Conservation (phyloP, 2,888 invertebrate species). For the Tineola bisselliella region DNA sequence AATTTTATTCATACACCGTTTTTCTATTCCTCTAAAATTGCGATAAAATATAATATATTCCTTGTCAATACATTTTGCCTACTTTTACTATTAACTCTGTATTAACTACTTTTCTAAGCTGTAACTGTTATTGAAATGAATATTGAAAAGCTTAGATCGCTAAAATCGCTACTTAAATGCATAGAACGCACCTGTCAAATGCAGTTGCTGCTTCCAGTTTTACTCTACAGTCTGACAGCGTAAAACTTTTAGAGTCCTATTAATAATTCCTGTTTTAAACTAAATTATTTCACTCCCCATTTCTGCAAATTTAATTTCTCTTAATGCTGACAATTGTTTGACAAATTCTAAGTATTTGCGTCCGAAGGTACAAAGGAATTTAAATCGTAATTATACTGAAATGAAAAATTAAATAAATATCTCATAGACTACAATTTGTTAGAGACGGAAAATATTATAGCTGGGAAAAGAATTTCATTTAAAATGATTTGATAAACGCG, state of each 20-base stretch:
- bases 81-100: too few species aligned
- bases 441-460: neutral
- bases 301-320: too few species aligned
- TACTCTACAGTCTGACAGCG: neutral
- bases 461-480: neutral
- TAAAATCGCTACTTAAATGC: neutral
- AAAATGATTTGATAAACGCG: conserved; percentile 2
- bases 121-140: neutral
- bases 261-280: neutral
- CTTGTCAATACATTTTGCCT: too few species aligned
- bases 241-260: neutral
- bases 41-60: too few species aligned
- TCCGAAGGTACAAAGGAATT: neutral
- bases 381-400: neutral
- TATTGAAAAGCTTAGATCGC: neutral
- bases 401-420: neutral
- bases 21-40: neutral
- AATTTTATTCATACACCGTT: neutral
- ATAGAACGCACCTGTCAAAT: neutral
- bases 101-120: too few species aligned
- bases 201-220: neutral
- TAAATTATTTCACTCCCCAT: neutral
- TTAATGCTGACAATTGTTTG: too few species aligned
- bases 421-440: neutral
- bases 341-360: too few species aligned